These are phyloP conservation scores for Boloria euphrosyne DNA, from an alignment of 2,888 invertebrate genomes.

Conservation along the genomic window DNA sequence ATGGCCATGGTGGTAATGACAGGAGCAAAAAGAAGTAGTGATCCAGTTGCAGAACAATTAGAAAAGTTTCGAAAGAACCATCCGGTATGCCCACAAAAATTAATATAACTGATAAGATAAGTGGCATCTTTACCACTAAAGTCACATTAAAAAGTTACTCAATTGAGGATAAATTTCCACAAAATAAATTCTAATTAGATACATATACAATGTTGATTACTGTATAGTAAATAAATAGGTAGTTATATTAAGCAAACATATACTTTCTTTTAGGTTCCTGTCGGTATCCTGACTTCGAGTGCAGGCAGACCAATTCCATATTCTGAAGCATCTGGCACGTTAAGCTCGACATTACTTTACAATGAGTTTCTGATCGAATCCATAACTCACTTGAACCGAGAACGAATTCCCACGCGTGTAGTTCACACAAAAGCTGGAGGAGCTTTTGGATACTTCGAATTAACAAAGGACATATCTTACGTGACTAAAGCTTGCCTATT, in stretches of 20 bases:
- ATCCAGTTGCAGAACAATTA: conserved; percentile 8
- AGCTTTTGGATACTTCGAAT: conserved; percentile 90
- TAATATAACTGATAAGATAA: not conserved
- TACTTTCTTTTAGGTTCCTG: conserved; percentile 46
- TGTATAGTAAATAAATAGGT: not conserved
- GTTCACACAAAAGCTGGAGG: conserved; percentile 97
- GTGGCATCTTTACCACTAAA: too few species aligned
- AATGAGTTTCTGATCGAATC: conserved; percentile 83
- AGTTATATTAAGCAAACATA: not conserved
- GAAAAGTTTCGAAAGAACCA: conserved; percentile 4
- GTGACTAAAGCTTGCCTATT: conserved; percentile 84
- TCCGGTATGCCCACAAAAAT: not conserved
- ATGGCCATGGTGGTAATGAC: not conserved
- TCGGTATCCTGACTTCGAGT: conserved; percentile 82
- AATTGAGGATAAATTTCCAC: too few species aligned
- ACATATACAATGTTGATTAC: too few species aligned
- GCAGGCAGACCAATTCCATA: conserved; percentile 89
- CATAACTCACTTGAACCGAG: conserved; percentile 89
- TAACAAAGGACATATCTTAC: conserved; percentile 88
- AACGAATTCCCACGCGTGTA: conserved; percentile 94
- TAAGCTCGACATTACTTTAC: conserved; percentile 51
- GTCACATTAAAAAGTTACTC: too few species aligned
- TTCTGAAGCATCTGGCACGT: conserved; percentile 69
- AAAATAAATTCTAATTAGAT: too few species aligned
- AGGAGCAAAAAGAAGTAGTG: not conserved